Evolutionary conservation across 2,113 vertebrate species (phyloP), one percentile per base, ranked within the genome.

Genomic region (Steatornis caripensis): DNA sequence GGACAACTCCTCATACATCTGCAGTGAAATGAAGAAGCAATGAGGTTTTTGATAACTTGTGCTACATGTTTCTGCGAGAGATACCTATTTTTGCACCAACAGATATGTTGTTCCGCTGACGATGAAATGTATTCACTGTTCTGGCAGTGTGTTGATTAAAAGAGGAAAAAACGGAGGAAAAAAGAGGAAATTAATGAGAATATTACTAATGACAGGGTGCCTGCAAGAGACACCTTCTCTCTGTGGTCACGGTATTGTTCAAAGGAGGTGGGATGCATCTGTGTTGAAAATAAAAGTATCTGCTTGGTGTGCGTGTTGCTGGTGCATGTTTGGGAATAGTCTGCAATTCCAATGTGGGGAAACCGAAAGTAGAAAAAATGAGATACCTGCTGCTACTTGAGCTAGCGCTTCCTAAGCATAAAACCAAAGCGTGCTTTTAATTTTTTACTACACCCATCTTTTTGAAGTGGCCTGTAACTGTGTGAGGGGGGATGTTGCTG

Each of bases 331-430:
- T 87, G 41, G 92, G 93, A 97, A 87, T 24, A 70, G 32, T 36
- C 37, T 95, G 53, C 72, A 84, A 82, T 81, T 93, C 69, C 81
- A 48, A 72, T 76, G 48, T 64, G 88, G 88, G 32, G 48, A 97
- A 96, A 81, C 61, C 37, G 14, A 79, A 94, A 91, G 71, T 62
- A 91, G 64, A 93, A 92, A 54, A 74, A 79, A 46, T 12, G 14
- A 87, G 78, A 90, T 93, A 95, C 95, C 89, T 97, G 89, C 71
- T 94, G 77, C 55, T 92, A 43, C 84, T 89, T 91, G 89, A 91
- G 46, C 76, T 85, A 57, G 26, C 2, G 3, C 69, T 92, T 90
- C 93, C 34, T 37, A 66, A 85, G 69, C 45, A 71, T 0, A 1
- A 81, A 85, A 57, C 34, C 78, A 83, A 53, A 83, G n/a, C 26